phyloP scores from a whole-genome alignment of 2,113 vertebrate genomes.

The Sorex araneus region DNA sequence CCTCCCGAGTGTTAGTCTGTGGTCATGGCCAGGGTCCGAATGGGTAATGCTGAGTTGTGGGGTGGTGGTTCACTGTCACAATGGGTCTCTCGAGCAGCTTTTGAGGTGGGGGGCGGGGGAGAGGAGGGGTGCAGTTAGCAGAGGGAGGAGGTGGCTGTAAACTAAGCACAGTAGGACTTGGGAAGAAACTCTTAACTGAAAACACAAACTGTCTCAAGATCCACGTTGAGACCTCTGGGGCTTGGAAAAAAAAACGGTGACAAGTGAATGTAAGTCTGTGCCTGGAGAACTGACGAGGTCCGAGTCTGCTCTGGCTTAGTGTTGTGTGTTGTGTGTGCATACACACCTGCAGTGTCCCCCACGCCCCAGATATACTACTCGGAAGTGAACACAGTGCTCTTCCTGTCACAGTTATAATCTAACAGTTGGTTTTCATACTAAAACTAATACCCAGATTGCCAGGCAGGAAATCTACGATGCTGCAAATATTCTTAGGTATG shows the following conservation, averaged over 20 bases:
- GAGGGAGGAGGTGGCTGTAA: background rate
- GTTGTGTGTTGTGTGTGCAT: slow-evolving; percentile 72
- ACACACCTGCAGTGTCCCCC: slow-evolving; percentile 61
- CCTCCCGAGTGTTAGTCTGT: slow-evolving; percentile 49
- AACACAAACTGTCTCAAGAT: slow-evolving; percentile 68
- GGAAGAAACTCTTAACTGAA: slow-evolving; percentile 30
- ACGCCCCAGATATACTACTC: slow-evolving; percentile 48
- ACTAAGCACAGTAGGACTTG: slow-evolving; percentile 23
- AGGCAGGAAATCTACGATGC: slow-evolving; percentile 76
- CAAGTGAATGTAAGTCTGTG: slow-evolving; percentile 95
- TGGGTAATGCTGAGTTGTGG: background rate
- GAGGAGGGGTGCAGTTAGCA: background rate
- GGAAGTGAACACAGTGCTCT: slow-evolving; percentile 45
- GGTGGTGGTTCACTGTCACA: background rate
- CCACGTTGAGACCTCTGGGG: slow-evolving; percentile 60
- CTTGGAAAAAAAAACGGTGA: slow-evolving; percentile 87
- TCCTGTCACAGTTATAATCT: slow-evolving; percentile 74
- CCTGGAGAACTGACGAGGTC: slow-evolving; percentile 87
- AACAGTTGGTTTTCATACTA: slow-evolving; percentile 74
- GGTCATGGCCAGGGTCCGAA: slow-evolving; percentile 20
- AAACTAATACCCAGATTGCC: slow-evolving; percentile 82
- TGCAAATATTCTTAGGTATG: slow-evolving; percentile 70
- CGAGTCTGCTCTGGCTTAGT: slow-evolving; percentile 42
- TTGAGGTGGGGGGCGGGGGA: slow-evolving; percentile 6
- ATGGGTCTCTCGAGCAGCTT: slow-evolving; percentile 16